Evolutionary conservation across 2,888 invertebrate genomes (phyloP).

Genomic region (Ophonus ardosiacus): DNA sequence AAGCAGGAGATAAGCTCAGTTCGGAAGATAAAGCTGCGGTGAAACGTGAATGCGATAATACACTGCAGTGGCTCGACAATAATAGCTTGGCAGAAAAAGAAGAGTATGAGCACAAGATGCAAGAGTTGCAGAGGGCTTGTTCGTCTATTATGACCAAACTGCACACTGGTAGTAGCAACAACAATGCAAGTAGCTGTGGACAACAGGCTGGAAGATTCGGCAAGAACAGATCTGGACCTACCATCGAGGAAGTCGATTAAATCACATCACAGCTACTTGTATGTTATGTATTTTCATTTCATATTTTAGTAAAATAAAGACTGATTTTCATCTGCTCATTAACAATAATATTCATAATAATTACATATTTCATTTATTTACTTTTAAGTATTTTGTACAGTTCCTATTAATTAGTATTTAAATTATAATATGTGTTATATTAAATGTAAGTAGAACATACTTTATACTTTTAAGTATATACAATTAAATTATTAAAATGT

Average conservation of each 20-base stretch:
- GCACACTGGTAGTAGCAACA: constrained; percentile 69
- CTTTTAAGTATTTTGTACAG: background rate
- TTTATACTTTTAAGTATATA: background rate
- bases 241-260: constrained; percentile 44
- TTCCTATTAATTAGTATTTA: too few relatives aligned
- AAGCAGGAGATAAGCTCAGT: constrained; percentile 80
- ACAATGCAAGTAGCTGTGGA: background rate
- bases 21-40: constrained; percentile 81
- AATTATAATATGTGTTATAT: too few relatives aligned
- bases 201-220: constrained; percentile 35
- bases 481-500: background rate
- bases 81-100: constrained; percentile 83
- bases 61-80: constrained; percentile 82
- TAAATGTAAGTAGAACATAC: background rate
- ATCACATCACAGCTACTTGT: background rate
- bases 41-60: constrained; percentile 78
- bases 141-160: constrained; percentile 81
- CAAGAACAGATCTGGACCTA: constrained; percentile 1
- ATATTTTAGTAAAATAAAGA: background rate
- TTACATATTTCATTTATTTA: background rate
- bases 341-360: too few relatives aligned
- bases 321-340: background rate
- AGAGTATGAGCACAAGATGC: constrained; percentile 81
- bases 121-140: constrained; percentile 75
- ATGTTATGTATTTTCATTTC: background rate